Conservation (phyloP, 2,113 vertebrate genomes). For the Sylvietta virens region DNA sequence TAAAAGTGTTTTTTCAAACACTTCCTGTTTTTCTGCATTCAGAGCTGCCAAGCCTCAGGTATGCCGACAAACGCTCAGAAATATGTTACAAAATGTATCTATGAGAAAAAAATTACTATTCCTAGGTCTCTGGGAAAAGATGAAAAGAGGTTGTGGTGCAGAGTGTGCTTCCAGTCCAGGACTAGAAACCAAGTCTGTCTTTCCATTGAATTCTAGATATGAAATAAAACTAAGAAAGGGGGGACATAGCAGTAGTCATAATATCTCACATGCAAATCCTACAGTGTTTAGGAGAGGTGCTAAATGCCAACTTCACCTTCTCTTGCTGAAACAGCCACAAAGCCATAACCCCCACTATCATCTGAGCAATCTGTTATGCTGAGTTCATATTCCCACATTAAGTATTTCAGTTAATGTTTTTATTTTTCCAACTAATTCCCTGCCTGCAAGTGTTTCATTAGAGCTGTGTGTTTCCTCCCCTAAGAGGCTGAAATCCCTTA, state of each 20-base stretch:
- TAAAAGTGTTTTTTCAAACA: not conserved
- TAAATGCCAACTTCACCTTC: not conserved
- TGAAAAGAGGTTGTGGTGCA: not conserved
- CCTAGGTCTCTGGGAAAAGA: not conserved
- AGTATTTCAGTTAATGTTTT: not conserved
- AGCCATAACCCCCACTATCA: not conserved
- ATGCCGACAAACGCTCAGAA: not conserved
- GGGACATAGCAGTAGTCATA: not conserved
- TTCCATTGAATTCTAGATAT: not conserved
- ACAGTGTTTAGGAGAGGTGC: not conserved
- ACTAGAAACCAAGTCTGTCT: not conserved
- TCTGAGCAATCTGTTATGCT: accelerated
- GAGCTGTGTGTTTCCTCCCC: not conserved
- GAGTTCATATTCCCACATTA: not conserved
- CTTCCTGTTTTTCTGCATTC: not conserved
- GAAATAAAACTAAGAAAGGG: not conserved
- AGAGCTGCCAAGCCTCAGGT: not conserved
- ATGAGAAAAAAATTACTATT: not conserved
- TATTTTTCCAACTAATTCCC: not conserved
- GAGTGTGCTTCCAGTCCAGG: not conserved
- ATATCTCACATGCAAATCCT: not conserved
- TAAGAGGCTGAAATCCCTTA: not conserved
- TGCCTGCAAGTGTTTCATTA: not conserved
- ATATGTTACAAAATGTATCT: not conserved
- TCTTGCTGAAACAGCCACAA: not conserved